Evolutionary conservation across 2,888 invertebrate genomes (phyloP).

Genomic region (Rhodophaea formosa): DNA sequence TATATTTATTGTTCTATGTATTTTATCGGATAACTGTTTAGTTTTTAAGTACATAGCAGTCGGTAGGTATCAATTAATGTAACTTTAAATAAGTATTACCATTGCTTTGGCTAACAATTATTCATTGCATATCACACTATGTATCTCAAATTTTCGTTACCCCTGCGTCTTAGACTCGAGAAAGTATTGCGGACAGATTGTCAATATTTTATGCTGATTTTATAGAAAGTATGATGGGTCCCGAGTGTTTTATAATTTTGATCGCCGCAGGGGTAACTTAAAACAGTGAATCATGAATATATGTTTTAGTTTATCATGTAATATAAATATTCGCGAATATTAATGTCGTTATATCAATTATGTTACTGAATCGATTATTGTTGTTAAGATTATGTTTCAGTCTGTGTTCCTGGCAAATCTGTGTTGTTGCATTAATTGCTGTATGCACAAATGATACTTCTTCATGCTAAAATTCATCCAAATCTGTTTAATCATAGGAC

Average conservation of each 20-base stretch:
- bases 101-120: conserved; percentile 44
- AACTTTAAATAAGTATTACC: conserved; percentile 39
- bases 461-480: conserved; percentile 10
- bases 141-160: conserved; percentile 21
- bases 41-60: conserved; percentile 48
- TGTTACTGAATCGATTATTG: conserved; percentile 47
- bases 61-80: conserved; percentile 45
- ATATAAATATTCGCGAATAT: conserved; percentile 35
- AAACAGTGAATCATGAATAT: conserved; percentile 19
- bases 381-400: conserved; percentile 47
- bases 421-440: conserved; percentile 36
- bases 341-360: conserved; percentile 43
- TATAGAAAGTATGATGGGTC: neutral
- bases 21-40: conserved; percentile 58
- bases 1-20: conserved; percentile 48
- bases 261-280: conserved; percentile 21
- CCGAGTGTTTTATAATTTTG: neutral
- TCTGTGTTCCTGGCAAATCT: conserved; percentile 42
- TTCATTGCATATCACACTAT: conserved; percentile 41
- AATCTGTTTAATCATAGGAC: neutral
- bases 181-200: conserved; percentile 7
- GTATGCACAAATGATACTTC: conserved; percentile 13
- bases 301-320: conserved; percentile 26
- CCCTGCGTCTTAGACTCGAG: conserved; percentile 15
- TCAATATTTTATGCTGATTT: conserved; percentile 1